A percentile compares a stretch with the other conserved stretches of the same genome.
These are phyloP conservation scores for Drosophila nebulosa DNA, from an alignment of 1,140 invertebrate genomes.

Conservation along the genomic window DNA sequence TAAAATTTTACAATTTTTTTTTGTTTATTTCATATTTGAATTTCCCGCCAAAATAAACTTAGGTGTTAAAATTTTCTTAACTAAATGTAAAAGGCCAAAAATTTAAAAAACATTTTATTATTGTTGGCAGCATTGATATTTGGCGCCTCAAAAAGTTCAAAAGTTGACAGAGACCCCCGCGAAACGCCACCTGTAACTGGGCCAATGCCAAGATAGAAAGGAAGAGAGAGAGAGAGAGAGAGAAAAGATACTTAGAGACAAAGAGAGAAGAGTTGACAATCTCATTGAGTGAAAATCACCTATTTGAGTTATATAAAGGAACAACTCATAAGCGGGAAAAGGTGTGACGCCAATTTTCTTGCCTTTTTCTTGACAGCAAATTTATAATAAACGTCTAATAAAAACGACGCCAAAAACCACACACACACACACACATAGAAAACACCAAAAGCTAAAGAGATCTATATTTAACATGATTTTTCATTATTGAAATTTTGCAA, in stretches of 20 bases:
- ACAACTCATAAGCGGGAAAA: slow-evolving; percentile 25
- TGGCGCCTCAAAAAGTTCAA: slow-evolving; percentile 41
- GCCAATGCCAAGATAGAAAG: slow-evolving; percentile 60
- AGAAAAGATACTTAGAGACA: neutral
- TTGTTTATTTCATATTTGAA: too few species aligned
- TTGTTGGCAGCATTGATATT: slow-evolving; percentile 29
- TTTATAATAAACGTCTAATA: slow-evolving; percentile 46
- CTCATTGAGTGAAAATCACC: slow-evolving; percentile 41
- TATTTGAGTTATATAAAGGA: slow-evolving; percentile 58
- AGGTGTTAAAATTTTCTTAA: too few species aligned
- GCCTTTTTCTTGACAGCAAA: slow-evolving; percentile 58
- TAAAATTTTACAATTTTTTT: too few species aligned
- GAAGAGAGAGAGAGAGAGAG: slow-evolving; percentile 4
- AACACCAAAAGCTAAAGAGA: slow-evolving; percentile 16
- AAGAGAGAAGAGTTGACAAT: neutral
- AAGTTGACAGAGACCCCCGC: slow-evolving; percentile 26
- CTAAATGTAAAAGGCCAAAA: too few species aligned
- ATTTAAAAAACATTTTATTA: too few species aligned
- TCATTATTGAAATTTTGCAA: slow-evolving; percentile 38
- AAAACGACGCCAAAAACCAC: slow-evolving; percentile 24
- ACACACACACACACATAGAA: too few species aligned
- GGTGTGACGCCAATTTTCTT: slow-evolving; percentile 56
- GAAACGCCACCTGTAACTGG: slow-evolving; percentile 64
- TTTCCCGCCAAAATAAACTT: too few species aligned
- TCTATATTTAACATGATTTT: slow-evolving; percentile 41